Conservation (phyloP, 2,888 invertebrate species). For the Coleophora deauratella region DNA sequence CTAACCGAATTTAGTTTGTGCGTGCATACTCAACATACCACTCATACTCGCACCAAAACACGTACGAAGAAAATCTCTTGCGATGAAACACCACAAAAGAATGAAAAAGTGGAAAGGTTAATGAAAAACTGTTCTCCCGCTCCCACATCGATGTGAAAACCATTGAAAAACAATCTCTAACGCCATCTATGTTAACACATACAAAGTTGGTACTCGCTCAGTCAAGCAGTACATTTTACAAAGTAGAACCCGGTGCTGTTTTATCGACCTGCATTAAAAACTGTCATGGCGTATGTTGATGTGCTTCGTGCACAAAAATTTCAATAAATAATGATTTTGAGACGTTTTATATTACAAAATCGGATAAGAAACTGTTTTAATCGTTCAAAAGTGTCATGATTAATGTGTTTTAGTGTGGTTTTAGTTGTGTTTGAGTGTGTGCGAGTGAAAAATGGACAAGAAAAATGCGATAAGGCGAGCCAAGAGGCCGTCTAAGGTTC, state of each 20-base stretch:
- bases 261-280: constrained; percentile 46
- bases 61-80: no score
- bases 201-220: constrained; percentile 16
- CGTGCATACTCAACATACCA: no score
- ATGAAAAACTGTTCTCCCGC: no score
- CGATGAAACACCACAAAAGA: no score
- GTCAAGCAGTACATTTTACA: constrained; percentile 35
- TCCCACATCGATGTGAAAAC: no score
- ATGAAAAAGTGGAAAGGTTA: no score
- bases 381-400: constrained; percentile 66
- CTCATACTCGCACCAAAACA: no score
- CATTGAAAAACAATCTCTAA: no score
- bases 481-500: constrained; percentile 84
- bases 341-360: constrained; percentile 43
- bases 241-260: constrained; percentile 42
- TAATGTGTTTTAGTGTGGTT: constrained; percentile 42
- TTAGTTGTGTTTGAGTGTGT: constrained; percentile 36
- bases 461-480: constrained; percentile 84
- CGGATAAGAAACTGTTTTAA: constrained; percentile 47
- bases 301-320: constrained; percentile 59
- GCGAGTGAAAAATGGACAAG: constrained; percentile 80
- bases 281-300: constrained; percentile 66
- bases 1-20: no score
- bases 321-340: constrained; percentile 66
- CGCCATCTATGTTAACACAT: constrained; percentile 29